These are phyloP conservation scores for Sweltsa coloradensis DNA, from an alignment of 1,140 invertebrate species.

Conservation along the genomic window DNA sequence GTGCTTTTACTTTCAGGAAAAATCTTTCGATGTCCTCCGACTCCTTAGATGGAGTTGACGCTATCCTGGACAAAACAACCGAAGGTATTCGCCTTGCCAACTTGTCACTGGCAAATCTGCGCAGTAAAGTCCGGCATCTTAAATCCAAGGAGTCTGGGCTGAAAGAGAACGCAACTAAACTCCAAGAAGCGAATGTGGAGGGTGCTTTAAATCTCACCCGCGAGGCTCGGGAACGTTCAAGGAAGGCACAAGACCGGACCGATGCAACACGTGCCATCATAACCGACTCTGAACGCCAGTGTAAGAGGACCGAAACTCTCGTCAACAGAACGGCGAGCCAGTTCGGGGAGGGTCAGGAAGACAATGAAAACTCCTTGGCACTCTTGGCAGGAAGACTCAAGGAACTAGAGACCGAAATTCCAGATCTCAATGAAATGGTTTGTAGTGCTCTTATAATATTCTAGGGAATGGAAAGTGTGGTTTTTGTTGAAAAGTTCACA, in stretches of 20 bases:
- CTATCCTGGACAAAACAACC: constrained; percentile 58
- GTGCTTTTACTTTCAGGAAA: constrained; percentile 25
- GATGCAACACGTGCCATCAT: constrained; percentile 36
- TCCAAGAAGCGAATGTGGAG: constrained; percentile 91
- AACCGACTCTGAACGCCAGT: constrained; percentile 64
- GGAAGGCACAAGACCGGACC: constrained; percentile 51
- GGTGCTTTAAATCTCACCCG: constrained; percentile 85
- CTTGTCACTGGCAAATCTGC: constrained; percentile 59
- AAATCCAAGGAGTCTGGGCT: constrained; percentile 60
- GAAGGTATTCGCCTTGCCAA: constrained; percentile 66
- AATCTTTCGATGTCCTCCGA: constrained; percentile 38
- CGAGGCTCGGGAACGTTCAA: constrained; percentile 57
- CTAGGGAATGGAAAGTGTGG: too few species aligned
- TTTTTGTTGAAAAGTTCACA: too few species aligned
- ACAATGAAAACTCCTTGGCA: constrained; percentile 51
- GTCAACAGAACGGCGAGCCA: constrained; percentile 53
- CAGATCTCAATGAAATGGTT: constrained; percentile 66
- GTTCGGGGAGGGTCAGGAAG: constrained; percentile 55
- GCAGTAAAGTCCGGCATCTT: constrained; percentile 55
- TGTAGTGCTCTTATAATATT: too few species aligned
- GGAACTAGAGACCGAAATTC: constrained; percentile 56
- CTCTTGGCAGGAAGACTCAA: constrained; percentile 51
- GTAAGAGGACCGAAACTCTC: constrained; percentile 68
- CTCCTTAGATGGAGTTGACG: constrained; percentile 43
- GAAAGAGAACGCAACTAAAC: constrained; percentile 72